Conservation (phyloP, 2,113 vertebrate genomes). For the Podiceps cristatus region DNA sequence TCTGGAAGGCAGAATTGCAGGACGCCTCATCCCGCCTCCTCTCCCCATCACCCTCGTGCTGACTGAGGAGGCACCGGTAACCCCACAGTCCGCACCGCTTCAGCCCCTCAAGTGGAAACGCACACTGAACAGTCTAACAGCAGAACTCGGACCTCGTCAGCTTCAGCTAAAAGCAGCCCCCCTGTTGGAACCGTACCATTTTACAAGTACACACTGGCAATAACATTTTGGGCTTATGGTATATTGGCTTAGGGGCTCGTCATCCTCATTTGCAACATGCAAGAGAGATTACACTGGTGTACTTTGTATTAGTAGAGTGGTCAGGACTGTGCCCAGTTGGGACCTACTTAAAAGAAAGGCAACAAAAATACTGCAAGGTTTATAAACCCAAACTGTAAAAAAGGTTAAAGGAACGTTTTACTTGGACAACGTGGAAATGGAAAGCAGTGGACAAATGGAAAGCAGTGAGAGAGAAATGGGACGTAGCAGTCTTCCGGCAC, state of each 20-base stretch:
- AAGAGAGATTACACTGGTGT: not conserved
- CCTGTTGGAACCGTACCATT: not conserved
- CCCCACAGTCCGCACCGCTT: not conserved
- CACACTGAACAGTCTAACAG: rapidly evolving
- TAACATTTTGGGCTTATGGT: not conserved
- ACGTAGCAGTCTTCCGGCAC: not conserved
- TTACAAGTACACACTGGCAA: not conserved
- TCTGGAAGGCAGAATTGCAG: not conserved
- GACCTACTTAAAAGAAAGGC: not conserved
- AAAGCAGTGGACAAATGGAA: no score
- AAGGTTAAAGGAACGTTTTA: not conserved
- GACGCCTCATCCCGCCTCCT: not conserved
- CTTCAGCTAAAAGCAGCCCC: not conserved
- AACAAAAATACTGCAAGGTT: not conserved
- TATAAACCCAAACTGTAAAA: not conserved
- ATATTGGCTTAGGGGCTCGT: not conserved
- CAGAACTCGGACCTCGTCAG: not conserved
- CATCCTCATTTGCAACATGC: not conserved
- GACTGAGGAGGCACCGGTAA: not conserved
- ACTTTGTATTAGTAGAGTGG: not conserved
- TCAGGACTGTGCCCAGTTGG: not conserved
- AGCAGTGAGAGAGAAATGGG: not conserved
- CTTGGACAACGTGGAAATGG: no score
- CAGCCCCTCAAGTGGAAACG: rapidly evolving
- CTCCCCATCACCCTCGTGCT: rapidly evolving